Evolutionary conservation across 2,888 invertebrate species (phyloP).

Genomic region (Torymus auratus): DNA sequence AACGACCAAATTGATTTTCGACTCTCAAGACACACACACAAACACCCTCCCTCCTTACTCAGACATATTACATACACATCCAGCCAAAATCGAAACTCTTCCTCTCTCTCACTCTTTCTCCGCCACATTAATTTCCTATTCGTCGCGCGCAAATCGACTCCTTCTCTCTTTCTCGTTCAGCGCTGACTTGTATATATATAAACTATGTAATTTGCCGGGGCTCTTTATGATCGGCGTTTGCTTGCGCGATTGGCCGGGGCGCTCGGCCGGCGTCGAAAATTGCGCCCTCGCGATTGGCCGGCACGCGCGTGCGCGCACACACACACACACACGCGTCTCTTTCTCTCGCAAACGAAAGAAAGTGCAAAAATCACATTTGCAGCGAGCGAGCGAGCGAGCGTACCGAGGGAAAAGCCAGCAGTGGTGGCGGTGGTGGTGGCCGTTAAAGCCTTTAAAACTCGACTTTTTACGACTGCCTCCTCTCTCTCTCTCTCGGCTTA

Average conservation of each 20-base stretch:
- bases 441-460: conserved; percentile 47
- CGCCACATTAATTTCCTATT: conserved; percentile 49
- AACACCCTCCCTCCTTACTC: too few relatives aligned
- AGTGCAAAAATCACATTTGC: conserved; percentile 31
- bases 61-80: too few relatives aligned
- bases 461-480: conserved; percentile 63
- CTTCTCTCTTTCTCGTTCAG: background rate
- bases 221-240: conserved; percentile 34
- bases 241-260: conserved; percentile 6
- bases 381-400: conserved; percentile 11
- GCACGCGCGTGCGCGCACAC: background rate
- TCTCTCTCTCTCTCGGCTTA: conserved; percentile 59
- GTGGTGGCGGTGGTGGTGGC: background rate
- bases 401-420: background rate
- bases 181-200: conserved; percentile 1
- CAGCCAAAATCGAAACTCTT: too few relatives aligned
- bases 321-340: background rate
- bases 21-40: background rate
- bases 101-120: too few relatives aligned
- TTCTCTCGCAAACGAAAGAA: conserved; percentile 11
- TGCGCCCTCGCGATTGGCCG: conserved; percentile 48
- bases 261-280: conserved; percentile 43
- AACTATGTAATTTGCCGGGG: conserved; percentile 42
- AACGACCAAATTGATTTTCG: conserved; percentile 28
- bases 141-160: conserved; percentile 56